Percentiles rank a stretch among this genome's conserved stretches.
phyloP scores from a whole-genome alignment of 2,113 vertebrate species.

The Chitala chitala region DNA sequence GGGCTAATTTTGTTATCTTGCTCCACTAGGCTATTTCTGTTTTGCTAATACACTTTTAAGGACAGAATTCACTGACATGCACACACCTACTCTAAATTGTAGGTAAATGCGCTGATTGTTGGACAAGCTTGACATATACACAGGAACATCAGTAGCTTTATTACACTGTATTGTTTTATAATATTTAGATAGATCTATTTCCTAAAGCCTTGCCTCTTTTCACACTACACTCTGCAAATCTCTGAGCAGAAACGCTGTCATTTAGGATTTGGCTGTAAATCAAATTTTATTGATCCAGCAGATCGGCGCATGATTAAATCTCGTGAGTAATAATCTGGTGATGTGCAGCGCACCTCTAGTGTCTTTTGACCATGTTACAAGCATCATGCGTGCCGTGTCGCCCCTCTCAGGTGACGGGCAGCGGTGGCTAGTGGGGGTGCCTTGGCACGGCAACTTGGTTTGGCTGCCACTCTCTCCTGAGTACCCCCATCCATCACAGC shows the following conservation, averaged over 20 bases:
- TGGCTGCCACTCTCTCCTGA: conserved; percentile 24
- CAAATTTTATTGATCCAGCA: neutral
- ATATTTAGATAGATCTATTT: too few species aligned
- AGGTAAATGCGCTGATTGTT: too few species aligned
- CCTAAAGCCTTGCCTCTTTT: neutral
- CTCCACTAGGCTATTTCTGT: neutral
- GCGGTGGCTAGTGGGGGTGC: neutral
- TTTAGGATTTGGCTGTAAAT: neutral
- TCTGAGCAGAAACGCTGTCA: neutral
- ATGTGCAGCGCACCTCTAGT: neutral
- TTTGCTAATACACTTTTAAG: neutral
- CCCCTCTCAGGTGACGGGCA: conserved; percentile 15
- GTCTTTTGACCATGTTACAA: neutral
- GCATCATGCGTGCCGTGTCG: neutral
- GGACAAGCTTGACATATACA: neutral
- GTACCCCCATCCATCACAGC: conserved; percentile 33
- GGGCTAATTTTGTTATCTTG: conserved; percentile 20
- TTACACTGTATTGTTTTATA: too few species aligned
- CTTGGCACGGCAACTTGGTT: neutral
- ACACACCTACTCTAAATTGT: neutral
- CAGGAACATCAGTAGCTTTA: neutral
- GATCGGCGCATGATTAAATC: conserved; percentile 2
- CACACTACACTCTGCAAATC: neutral
- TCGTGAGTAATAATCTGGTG: neutral
- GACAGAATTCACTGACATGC: neutral